Percentiles rank a stretch among this genome's conserved stretches.
Evolutionary conservation across 2,113 vertebrate species (phyloP).

Genomic region (Pseudolaguvia tuberculata): DNA sequence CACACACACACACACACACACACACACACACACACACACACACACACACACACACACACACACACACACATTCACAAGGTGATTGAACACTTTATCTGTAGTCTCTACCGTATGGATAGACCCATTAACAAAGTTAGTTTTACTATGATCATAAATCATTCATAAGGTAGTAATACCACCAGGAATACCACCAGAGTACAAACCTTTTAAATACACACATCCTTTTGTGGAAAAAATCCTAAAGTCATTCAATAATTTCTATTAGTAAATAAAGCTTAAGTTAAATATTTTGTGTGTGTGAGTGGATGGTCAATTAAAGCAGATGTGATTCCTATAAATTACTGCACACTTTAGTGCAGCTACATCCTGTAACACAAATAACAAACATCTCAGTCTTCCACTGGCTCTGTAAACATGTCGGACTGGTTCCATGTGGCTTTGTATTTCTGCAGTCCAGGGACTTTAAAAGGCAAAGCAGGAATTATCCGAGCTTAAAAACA

Average conservation of each 20-base stretch:
- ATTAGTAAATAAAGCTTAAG: neutral
- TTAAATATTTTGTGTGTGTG: neutral
- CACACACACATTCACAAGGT: too few relatives aligned
- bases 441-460: neutral
- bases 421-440: neutral
- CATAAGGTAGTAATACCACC: too few relatives aligned
- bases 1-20: too few relatives aligned
- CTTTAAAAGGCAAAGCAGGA: conserved; percentile 55
- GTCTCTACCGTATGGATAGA: too few relatives aligned
- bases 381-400: conserved; percentile 1
- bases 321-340: conserved; percentile 42
- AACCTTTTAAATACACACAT: too few relatives aligned
- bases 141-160: too few relatives aligned
- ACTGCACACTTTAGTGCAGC: conserved; percentile 51
- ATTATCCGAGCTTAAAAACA: conserved; percentile 55
- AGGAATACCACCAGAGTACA: too few relatives aligned
- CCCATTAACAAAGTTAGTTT: too few relatives aligned
- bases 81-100: neutral
- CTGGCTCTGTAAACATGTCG: conserved; percentile 29
- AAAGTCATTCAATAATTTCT: neutral
- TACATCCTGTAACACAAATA: conserved; percentile 55
- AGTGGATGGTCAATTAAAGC: neutral
- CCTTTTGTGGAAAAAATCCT: too few relatives aligned
- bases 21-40: too few relatives aligned
- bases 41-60: too few relatives aligned